Evolutionary conservation across 2,888 invertebrate species (phyloP).

Genomic region (Cephus runcator): DNA sequence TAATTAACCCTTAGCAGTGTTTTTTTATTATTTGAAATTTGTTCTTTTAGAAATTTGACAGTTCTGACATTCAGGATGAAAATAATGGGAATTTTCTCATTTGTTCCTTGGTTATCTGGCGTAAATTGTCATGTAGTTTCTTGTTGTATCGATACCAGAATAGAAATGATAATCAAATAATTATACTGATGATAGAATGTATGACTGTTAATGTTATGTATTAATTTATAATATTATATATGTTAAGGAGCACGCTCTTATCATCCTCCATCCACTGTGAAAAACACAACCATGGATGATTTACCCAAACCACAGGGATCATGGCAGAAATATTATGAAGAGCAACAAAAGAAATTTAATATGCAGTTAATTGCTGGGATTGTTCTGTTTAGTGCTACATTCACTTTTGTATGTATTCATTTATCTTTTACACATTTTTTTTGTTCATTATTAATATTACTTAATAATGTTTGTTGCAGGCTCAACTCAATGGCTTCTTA

Average conservation of each 20-base stretch:
- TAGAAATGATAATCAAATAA: neutral
- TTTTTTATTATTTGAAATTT: neutral
- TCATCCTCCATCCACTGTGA: conserved; percentile 24
- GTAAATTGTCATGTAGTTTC: neutral
- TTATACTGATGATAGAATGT: neutral
- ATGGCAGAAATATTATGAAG: conserved; percentile 77
- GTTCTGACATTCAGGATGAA: neutral
- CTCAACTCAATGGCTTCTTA: conserved; percentile 72
- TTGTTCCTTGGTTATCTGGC: neutral
- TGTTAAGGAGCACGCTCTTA: conserved; percentile 36
- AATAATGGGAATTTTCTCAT: neutral
- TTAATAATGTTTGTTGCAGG: conserved; percentile 64
- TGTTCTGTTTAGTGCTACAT: conserved; percentile 52
- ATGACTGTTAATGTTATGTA: neutral
- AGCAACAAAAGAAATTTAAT: conserved; percentile 77
- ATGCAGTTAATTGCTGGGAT: conserved; percentile 72
- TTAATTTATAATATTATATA: neutral
- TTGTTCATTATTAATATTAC: neutral
- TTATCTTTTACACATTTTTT: neutral
- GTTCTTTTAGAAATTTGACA: neutral
- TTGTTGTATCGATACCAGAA: neutral
- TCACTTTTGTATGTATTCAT: conserved; percentile 65
- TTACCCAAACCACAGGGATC: conserved; percentile 81
- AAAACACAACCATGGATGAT: conserved; percentile 76
- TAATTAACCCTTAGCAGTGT: neutral